Percentiles rank a stretch among this genome's conserved stretches.
phyloP scores from a whole-genome alignment of 2,113 vertebrate genomes.

The Solenodon paradoxus region DNA sequence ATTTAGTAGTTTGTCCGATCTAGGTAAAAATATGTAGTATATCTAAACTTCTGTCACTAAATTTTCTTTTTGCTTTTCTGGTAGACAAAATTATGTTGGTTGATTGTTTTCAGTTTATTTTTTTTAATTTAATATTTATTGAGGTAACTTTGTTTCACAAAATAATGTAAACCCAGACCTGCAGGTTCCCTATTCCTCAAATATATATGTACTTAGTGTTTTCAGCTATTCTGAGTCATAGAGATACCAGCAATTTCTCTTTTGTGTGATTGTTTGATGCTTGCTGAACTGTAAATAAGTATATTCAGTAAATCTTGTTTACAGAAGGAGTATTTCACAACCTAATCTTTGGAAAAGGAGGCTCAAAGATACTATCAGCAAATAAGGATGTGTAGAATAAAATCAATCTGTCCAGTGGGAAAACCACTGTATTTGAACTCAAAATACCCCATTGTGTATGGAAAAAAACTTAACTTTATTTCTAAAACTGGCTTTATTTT shows the following conservation, averaged over 20 bases:
- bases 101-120: not conserved
- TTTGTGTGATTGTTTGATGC: constrained; percentile 15
- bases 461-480: constrained; percentile 35
- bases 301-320: constrained; percentile 41
- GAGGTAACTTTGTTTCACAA: too few species aligned
- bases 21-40: not conserved
- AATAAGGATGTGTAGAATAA: constrained; percentile 40
- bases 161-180: too few species aligned
- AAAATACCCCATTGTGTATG: not conserved
- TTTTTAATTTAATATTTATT: too few species aligned
- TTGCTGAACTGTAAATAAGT: constrained; percentile 36
- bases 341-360: constrained; percentile 30
- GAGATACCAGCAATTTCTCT: not conserved
- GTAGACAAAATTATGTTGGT: not conserved
- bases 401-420: constrained; percentile 59
- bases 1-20: not conserved
- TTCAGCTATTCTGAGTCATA: constrained; percentile 6
- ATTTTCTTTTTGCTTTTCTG: constrained; percentile 30
- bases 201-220: too few species aligned
- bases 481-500: constrained; percentile 41
- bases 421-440: constrained; percentile 7
- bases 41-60: constrained; percentile 2
- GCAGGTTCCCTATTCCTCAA: too few species aligned
- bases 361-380: constrained; percentile 32
- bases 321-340: constrained; percentile 52